Evolutionary conservation across 2,113 vertebrate species (phyloP).

Genomic region (Anser cygnoides): DNA sequence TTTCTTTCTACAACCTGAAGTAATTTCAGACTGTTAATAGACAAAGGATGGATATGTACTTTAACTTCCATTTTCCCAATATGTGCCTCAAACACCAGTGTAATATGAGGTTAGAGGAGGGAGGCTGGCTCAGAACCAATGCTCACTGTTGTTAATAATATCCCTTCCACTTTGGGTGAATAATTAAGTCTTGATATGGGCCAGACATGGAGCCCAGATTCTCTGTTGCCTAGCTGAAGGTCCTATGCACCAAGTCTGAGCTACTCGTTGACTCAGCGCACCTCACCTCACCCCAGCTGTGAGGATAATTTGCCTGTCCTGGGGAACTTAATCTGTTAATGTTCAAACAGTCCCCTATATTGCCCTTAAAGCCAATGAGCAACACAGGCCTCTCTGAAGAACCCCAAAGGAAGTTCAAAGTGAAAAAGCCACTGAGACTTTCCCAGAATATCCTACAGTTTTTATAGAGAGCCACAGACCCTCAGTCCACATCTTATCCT

Average conservation of each 20-base stretch:
- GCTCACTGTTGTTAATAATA: neutral
- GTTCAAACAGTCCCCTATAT: neutral
- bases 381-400: neutral
- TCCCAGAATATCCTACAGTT: neutral
- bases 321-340: neutral
- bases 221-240: neutral
- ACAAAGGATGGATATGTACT: rapidly evolving
- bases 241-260: neutral
- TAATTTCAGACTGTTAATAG: neutral
- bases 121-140: neutral
- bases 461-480: neutral
- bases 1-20: neutral
- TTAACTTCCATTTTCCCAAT: neutral
- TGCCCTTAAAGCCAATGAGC: neutral
- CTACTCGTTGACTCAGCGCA: neutral
- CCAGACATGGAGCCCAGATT: neutral
- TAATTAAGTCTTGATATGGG: neutral
- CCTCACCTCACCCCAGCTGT: neutral
- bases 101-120: neutral
- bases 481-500: neutral
- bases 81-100: neutral
- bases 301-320: neutral
- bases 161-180: neutral
- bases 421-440: neutral
- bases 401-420: neutral